Conservation (phyloP, 2,888 invertebrate genomes). For the Aleiodes leptofemur region DNA sequence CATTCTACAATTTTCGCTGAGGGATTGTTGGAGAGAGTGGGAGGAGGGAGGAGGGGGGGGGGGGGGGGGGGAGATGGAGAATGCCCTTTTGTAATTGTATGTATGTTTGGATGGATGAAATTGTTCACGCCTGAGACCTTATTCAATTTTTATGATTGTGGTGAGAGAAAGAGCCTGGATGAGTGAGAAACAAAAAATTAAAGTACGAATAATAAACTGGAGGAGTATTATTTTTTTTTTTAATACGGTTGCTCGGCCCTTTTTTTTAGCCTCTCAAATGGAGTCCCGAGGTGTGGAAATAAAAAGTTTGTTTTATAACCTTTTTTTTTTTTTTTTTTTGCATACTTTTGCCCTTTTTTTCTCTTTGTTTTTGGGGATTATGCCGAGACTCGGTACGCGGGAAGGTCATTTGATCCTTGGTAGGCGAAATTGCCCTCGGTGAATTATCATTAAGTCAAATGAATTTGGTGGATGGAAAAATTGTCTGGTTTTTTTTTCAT, state of each 20-base stretch:
- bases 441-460: too few species aligned
- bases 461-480: too few species aligned
- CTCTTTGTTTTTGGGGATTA: background rate
- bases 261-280: constrained; percentile 2
- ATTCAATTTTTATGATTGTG: constrained; percentile 45
- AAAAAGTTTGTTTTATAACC: background rate
- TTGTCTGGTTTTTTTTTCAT: too few species aligned
- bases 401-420: too few species aligned
- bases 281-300: background rate
- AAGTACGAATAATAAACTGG: constrained; percentile 30
- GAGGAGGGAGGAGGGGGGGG: constrained; percentile 39
- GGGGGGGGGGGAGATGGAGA: constrained; percentile 43
- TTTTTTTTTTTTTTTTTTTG: background rate
- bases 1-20: constrained; percentile 52
- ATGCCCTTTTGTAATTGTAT: constrained; percentile 26
- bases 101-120: constrained; percentile 33
- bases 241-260: background rate
- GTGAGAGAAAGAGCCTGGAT: constrained; percentile 1
- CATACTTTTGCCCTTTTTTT: background rate
- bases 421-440: too few species aligned
- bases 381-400: too few species aligned
- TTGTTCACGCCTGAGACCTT: constrained; percentile 36
- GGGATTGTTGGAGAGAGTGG: background rate
- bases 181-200: constrained; percentile 29
- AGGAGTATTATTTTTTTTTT: constrained; percentile 13